These are phyloP conservation scores for Anser cygnoides DNA, from an alignment of 2,113 vertebrate species.

Conservation along the genomic window DNA sequence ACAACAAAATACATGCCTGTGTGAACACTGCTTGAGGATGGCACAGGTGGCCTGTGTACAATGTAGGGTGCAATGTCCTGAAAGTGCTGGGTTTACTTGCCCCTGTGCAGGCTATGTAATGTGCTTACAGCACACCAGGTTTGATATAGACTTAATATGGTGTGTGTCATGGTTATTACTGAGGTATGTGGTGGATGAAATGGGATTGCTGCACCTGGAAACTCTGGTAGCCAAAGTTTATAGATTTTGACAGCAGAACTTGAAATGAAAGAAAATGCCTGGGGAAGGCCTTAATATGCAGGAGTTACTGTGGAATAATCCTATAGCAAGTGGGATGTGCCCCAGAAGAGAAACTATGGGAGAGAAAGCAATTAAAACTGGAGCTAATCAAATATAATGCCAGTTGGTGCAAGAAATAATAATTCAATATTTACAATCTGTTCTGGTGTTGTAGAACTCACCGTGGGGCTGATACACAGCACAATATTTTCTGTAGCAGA, in stretches of 20 bases:
- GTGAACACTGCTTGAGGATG: fast-evolving
- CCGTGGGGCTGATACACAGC: fast-evolving
- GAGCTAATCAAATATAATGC: slow-evolving; percentile 14
- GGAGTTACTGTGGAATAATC: background rate
- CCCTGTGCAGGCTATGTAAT: fast-evolving
- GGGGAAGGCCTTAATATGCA: background rate
- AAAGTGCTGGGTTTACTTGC: fast-evolving
- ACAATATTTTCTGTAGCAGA: background rate
- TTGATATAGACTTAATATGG: background rate
- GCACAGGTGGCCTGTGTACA: background rate
- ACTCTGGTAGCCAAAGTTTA: background rate
- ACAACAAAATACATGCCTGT: fast-evolving
- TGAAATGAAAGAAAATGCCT: background rate
- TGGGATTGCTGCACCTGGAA: background rate
- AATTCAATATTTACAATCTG: slow-evolving; percentile 40
- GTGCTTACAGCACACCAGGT: fast-evolving
- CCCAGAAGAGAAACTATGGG: background rate
- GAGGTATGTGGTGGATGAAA: background rate
- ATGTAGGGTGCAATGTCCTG: fast-evolving
- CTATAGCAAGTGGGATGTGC: background rate
- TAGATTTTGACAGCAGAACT: background rate
- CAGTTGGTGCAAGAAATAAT: slow-evolving; percentile 30
- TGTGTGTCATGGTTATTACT: fast-evolving
- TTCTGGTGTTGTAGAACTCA: slow-evolving; percentile 1
- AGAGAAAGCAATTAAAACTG: slow-evolving; percentile 32